Percentiles rank a stretch among this genome's conserved stretches.
Evolutionary conservation across 2,797 vertebrate genomes (phyloP).

Genomic region (Hoplostethus atlanticus): DNA sequence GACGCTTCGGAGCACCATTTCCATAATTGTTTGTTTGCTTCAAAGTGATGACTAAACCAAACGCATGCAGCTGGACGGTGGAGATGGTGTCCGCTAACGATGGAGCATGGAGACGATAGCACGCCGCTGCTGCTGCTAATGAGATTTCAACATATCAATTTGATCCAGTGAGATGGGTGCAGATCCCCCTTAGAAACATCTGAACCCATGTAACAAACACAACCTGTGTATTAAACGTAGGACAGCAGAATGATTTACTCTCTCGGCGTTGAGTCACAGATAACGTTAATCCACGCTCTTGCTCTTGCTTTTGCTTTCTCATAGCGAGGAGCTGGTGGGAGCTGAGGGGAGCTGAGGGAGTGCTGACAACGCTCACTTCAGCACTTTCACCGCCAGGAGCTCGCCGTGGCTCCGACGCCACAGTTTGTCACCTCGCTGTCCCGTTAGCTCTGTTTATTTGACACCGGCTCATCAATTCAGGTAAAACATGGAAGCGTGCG

Average conservation of each 20-base stretch:
- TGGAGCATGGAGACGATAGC: slow-evolving; percentile 67
- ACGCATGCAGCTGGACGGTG: slow-evolving; percentile 54
- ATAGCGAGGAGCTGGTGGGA: background rate
- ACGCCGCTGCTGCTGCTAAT: slow-evolving; percentile 58
- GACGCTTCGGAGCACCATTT: slow-evolving; percentile 73
- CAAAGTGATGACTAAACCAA: slow-evolving; percentile 84
- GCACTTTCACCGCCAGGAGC: slow-evolving; percentile 15
- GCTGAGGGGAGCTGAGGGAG: background rate
- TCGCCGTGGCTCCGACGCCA: slow-evolving; percentile 30
- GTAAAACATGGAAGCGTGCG: slow-evolving; percentile 15
- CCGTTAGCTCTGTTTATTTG: slow-evolving; percentile 34
- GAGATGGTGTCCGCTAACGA: slow-evolving; percentile 38
- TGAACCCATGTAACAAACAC: slow-evolving; percentile 14
- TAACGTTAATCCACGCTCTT: slow-evolving; percentile 34
- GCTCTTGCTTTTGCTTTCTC: slow-evolving; percentile 35
- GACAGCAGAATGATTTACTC: background rate
- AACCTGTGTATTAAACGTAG: slow-evolving; percentile 29
- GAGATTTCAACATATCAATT: slow-evolving; percentile 63
- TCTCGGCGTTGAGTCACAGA: slow-evolving; percentile 45
- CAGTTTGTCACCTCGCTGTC: slow-evolving; percentile 28
- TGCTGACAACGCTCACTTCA: slow-evolving; percentile 46
- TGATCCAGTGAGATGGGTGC: slow-evolving; percentile 8
- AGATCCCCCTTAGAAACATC: too few species aligned
- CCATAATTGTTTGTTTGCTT: slow-evolving; percentile 83
- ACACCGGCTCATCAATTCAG: slow-evolving; percentile 27